Conservation (phyloP, 2,888 invertebrate genomes). For the Apoderus coryli region DNA sequence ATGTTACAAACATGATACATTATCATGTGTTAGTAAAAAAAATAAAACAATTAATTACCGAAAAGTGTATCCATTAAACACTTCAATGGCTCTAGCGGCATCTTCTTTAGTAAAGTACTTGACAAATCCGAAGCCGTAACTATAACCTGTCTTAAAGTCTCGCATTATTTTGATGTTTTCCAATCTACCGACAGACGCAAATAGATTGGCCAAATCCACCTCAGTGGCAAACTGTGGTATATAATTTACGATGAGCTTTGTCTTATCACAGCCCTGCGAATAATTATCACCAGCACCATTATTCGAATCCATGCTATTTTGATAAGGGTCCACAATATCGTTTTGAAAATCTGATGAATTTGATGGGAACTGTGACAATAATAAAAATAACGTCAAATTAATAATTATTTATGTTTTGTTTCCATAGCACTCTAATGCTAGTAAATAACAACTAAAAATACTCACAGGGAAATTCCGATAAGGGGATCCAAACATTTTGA, state of each 20-base stretch:
- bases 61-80: constrained; percentile 55
- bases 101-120: constrained; percentile 78
- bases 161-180: constrained; percentile 87
- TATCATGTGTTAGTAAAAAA: no score
- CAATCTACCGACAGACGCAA: constrained; percentile 75
- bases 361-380: no score
- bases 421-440: no score
- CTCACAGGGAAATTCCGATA: no score
- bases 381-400: no score
- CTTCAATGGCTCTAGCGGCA: constrained; percentile 72
- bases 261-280: constrained; percentile 31
- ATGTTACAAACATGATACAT: no score
- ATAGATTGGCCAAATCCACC: constrained; percentile 78
- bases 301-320: no score
- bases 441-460: no score
- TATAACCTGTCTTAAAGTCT: constrained; percentile 81
- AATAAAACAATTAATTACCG: constrained; percentile 24
- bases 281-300: constrained; percentile 27
- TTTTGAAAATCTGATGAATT: no score
- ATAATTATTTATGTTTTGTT: no score
- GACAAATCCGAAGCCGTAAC: constrained; percentile 92
- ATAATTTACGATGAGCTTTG: constrained; percentile 91
- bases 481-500: no score
- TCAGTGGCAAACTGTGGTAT: constrained; percentile 89
- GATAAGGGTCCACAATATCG: no score